Percentiles rank a stretch among this genome's conserved stretches.
These are phyloP conservation scores for Thamnophis sirtalis DNA, from an alignment of 2,113 vertebrate species.

Conservation along the genomic window DNA sequence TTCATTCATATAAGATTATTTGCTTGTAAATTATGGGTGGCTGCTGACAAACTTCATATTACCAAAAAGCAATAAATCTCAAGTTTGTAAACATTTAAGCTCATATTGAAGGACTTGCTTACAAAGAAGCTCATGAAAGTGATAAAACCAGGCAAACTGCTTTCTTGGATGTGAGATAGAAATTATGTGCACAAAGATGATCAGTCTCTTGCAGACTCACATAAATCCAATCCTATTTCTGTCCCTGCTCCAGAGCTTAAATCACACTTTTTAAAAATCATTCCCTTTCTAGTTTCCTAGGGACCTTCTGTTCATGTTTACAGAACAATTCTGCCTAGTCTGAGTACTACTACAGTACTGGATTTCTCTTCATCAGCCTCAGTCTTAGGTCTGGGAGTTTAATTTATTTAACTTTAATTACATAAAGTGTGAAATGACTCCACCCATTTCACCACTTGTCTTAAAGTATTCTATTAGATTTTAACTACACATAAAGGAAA, in stretches of 20 bases:
- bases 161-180: background rate
- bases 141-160: background rate
- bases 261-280: background rate
- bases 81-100: background rate
- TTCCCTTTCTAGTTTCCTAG: background rate
- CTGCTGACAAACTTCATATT: background rate
- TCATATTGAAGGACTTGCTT: background rate
- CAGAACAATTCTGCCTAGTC: background rate
- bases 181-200: background rate
- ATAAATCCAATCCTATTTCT: background rate
- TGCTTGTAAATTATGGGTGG: background rate
- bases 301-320: background rate
- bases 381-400: background rate
- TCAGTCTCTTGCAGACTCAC: background rate
- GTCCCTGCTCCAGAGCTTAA: background rate
- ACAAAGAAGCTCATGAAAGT: background rate
- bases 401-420: background rate
- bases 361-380: background rate
- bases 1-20: background rate
- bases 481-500: background rate
- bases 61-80: background rate
- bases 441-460: background rate
- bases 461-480: background rate
- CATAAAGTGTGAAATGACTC: background rate
- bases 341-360: background rate